These are phyloP conservation scores for Drosophila paucipuncta DNA, from an alignment of 2,888 invertebrate species.

Conservation along the genomic window DNA sequence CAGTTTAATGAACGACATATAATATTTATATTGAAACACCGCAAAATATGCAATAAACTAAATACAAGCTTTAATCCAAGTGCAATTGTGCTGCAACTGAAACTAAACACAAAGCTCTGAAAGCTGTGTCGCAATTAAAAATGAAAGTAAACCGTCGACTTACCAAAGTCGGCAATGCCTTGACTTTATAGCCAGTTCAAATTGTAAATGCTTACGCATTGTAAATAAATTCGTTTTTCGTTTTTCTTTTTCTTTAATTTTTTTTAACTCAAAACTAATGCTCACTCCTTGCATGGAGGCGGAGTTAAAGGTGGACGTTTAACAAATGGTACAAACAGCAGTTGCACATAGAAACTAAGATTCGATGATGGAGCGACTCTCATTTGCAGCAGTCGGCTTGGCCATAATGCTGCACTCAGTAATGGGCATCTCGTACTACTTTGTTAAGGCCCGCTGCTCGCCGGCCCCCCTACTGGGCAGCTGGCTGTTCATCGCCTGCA, in stretches of 20 bases:
- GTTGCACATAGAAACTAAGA: background rate
- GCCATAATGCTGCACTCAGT: conserved; percentile 63
- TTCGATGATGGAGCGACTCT: conserved; percentile 53
- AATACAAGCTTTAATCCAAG: background rate
- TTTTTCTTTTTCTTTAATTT: background rate
- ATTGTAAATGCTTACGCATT: conserved; percentile 11
- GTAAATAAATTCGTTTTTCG: background rate
- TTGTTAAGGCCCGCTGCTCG: conserved; percentile 35
- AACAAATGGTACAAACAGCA: background rate
- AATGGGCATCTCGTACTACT: conserved; percentile 69
- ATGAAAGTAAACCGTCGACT: conserved; percentile 63
- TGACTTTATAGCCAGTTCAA: conserved; percentile 64
- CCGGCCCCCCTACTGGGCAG: conserved; percentile 59
- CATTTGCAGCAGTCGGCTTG: conserved; percentile 49
- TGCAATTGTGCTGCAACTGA: background rate
- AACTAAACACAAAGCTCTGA: background rate
- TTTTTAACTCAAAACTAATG: conserved; percentile 25
- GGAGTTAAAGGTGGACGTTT: background rate
- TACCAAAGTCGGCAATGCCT: conserved; percentile 38
- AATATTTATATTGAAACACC: background rate
- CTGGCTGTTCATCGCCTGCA: conserved; percentile 67
- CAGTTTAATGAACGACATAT: background rate
- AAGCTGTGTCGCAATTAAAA: conserved; percentile 28
- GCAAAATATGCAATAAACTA: conserved; percentile 25
- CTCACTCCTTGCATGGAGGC: background rate